phyloP scores from a whole-genome alignment of 2,888 invertebrate genomes.

The Melikaiella ostensackeni region DNA sequence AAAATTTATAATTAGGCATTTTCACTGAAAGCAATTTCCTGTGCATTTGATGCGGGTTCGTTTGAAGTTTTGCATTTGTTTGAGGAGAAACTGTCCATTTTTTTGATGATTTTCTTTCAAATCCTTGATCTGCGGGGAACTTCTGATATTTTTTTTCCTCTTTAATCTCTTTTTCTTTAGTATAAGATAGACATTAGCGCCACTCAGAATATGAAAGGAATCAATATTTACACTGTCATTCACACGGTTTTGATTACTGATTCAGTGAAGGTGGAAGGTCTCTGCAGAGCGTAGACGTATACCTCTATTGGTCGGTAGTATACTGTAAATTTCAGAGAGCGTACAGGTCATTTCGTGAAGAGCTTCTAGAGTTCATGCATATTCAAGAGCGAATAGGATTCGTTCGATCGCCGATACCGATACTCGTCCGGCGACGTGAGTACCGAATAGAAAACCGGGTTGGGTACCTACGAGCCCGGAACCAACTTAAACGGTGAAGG shows the following conservation, averaged over 20 bases:
- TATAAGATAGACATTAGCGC: no score
- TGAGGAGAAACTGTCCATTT: no score
- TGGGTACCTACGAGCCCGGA: constrained; percentile 4
- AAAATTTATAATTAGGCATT: no score
- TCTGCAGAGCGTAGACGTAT: background rate
- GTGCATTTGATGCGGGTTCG: no score
- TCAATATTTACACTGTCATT: background rate
- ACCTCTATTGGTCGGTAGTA: background rate
- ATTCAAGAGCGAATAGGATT: constrained; percentile 17
- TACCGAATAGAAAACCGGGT: background rate
- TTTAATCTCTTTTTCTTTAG: no score
- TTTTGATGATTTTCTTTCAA: no score
- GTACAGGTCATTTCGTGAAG: constrained; percentile 28
- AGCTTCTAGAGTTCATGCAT: constrained; percentile 1
- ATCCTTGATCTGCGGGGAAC: no score
- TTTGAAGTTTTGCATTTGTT: no score
- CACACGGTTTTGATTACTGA: constrained; percentile 3
- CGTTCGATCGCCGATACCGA: constrained; percentile 9
- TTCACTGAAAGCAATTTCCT: no score
- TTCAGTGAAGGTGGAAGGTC: background rate
- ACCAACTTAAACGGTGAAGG: background rate
- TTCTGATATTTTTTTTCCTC: no score
- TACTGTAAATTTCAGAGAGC: constrained; percentile 22
- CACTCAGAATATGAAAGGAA: background rate
- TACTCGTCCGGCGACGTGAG: constrained; percentile 8